A percentile compares a stretch with the other conserved stretches of the same genome.
phyloP scores from a whole-genome alignment of 2,888 invertebrate genomes.

The Dolomedes plantarius region DNA sequence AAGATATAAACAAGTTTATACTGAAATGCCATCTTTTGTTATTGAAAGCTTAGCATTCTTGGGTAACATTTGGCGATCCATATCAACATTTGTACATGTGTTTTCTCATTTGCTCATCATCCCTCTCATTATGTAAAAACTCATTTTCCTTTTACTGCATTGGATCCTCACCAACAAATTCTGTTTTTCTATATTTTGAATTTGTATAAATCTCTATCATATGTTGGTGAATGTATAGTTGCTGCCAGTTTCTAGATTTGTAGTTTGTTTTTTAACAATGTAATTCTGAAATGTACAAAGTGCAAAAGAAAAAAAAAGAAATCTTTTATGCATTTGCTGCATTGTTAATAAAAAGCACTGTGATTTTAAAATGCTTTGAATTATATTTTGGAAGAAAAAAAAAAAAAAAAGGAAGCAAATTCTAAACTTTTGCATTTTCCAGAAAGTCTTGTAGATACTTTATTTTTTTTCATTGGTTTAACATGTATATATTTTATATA shows the following conservation, averaged over 20 bases:
- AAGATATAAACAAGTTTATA: too few species aligned
- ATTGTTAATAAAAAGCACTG: conserved; percentile 63
- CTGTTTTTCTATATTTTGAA: conserved; percentile 46
- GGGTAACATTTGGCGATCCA: conserved; percentile 58
- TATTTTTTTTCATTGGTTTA: conserved; percentile 54
- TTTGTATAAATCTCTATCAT: conserved; percentile 32
- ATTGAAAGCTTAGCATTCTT: conserved; percentile 20
- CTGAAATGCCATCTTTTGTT: neutral
- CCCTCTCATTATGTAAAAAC: conserved; percentile 41
- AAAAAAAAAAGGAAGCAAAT: too few species aligned
- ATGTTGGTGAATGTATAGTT: conserved; percentile 53
- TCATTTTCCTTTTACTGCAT: conserved; percentile 38
- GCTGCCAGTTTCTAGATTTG: conserved; percentile 39
- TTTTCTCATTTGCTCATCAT: conserved; percentile 40
- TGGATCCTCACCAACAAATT: conserved; percentile 15
- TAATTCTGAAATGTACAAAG: conserved; percentile 25
- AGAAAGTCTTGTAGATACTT: conserved; percentile 47
- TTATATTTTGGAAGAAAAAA: conserved; percentile 56
- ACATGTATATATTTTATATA: conserved; percentile 46
- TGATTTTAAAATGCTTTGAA: conserved; percentile 63
- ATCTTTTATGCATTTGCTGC: conserved; percentile 31
- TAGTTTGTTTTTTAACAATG: conserved; percentile 7
- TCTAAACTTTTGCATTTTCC: conserved; percentile 43
- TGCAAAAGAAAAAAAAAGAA: conserved; percentile 19
- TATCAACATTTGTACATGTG: conserved; percentile 64